Evolutionary conservation across 2,888 invertebrate species (phyloP).

Genomic region (Dicranocentrus wangi): DNA sequence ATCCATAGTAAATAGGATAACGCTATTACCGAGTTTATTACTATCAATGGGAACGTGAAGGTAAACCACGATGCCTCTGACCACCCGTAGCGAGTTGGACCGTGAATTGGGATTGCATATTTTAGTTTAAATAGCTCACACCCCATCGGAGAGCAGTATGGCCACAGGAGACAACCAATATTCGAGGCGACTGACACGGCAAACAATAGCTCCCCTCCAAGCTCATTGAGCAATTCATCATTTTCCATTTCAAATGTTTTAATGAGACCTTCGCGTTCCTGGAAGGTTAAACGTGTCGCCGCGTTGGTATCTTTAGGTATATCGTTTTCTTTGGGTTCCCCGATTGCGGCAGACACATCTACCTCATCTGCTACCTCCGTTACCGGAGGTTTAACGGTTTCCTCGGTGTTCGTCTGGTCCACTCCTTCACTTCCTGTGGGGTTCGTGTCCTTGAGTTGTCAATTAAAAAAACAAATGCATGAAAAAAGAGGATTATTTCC

Average conservation of each 20-base stretch:
- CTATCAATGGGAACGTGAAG: conserved; percentile 30
- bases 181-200: conserved; percentile 55
- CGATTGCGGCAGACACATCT: no score
- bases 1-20: background rate
- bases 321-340: no score
- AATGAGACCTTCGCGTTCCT: no score
- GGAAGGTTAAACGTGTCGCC: no score
- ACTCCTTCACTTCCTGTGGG: no score
- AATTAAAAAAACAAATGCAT: no score
- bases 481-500: no score
- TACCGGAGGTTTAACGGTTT: no score
- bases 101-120: background rate
- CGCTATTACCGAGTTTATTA: conserved; percentile 24
- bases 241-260: conserved; percentile 34
- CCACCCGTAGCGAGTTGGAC: background rate
- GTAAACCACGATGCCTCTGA: conserved; percentile 37
- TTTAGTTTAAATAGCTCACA: conserved; percentile 12
- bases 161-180: conserved; percentile 67
- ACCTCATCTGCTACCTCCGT: no score
- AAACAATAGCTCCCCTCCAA: conserved; percentile 46
- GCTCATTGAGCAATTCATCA: conserved; percentile 23
- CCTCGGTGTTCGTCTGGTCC: no score
- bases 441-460: no score
- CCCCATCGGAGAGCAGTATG: conserved; percentile 45
- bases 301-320: no score